Base-by-base conservation (phyloP, 2,888 invertebrate species). In the Byasa hedistus region DNA sequence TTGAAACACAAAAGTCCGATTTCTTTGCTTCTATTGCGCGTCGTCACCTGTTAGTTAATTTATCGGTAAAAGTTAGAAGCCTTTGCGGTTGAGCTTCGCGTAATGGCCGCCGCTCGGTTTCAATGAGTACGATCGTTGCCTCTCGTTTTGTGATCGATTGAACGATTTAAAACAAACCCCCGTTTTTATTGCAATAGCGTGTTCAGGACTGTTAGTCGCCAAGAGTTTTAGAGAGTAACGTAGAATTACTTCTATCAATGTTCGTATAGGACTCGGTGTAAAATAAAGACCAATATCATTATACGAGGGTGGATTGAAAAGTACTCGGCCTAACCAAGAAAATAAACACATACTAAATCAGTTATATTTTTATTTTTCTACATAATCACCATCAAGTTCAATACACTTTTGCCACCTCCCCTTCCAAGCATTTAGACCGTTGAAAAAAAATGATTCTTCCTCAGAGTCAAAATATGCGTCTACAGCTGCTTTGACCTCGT, bases 41-140 rank as follows among this genome's bases (percentile, higher is more conserved):
- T 39, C 59, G 64, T 55, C 64, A 65, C 59, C 64, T 65, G 64
- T 17, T 48, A 58, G 39, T 59, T 65, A 65, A 65, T 65, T 65
- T 65, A 65, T 65, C 55, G 64, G 39, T n/a, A 55, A 59, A 65
- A 65, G 59, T 65, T 59, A 48, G 44, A 59, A 22, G n/a, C 54
- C 64, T 32, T 23, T 55, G 64, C 44, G 64, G 39, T 65, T 48
- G 44, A 55, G 59, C 27, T 19, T 36, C 55, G 54, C 59, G 59
- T 65, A 65, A 65, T 65, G 44, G 58, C 36, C 52, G 39, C 27
- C 54, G 64, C 55, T 64, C 52, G 55, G 64, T 65, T 59, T 55
- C 59, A 59, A 65, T 59, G 64, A 65, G n/a, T 54, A 21, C n/a
- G 54, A 36, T 59, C 55, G 4, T 5, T n/a, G 32, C 52, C 23